Base-by-base conservation (phyloP, 2,888 invertebrate species). In the Lapara coniferarum region DNA sequence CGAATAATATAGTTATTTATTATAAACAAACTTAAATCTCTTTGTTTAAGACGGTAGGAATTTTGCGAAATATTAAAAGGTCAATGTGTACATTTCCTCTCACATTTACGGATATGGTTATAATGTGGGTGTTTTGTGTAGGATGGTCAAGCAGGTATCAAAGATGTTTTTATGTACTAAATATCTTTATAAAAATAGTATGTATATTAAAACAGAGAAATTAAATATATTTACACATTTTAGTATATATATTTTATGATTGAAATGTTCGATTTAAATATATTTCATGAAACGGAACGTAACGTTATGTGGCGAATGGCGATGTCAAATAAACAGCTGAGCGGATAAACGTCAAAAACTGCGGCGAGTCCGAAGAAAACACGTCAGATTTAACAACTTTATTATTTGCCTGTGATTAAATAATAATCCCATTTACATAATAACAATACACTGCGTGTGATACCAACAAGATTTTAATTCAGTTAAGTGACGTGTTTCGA, bases 331-430 rank as follows among this genome's bases (percentile, higher is more conserved):
- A 70, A 75, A 75, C 85, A 84, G 83, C 84, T 83, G 84, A 75
- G 74, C 55, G 30, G 52, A 10, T 0, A 77, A 77, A 82, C 72
- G 85, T 86, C 83, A 86, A 81, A 71, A 70, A 70, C 71, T 71
- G 57, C 79, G 77, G 82, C 90, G 83, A 89, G 85, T 90, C 73
- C 71, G 74, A 82, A 75, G 75, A 75, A 81, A 85, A 89, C 92
- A 92, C 91, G 91, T 92, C 91, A 91, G 90, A 88, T 80, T 83
- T 82, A 74, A 73, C 51, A 67, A 72, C 71, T 80, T 78, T 79
- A 81, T 70, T 77, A 81, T 70, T 69, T 73, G 75, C 74, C 69
- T 67, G 57, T 63, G 46, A 66, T 70, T 5, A 69, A 68, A 37
- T 66, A 75, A 71, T 71, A 71, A 69, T 74, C 44, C 58, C 66